Evolutionary conservation across 2,888 invertebrate species (phyloP), one percentile per base, ranked within the genome.

Genomic region (Coremacera marginata): DNA sequence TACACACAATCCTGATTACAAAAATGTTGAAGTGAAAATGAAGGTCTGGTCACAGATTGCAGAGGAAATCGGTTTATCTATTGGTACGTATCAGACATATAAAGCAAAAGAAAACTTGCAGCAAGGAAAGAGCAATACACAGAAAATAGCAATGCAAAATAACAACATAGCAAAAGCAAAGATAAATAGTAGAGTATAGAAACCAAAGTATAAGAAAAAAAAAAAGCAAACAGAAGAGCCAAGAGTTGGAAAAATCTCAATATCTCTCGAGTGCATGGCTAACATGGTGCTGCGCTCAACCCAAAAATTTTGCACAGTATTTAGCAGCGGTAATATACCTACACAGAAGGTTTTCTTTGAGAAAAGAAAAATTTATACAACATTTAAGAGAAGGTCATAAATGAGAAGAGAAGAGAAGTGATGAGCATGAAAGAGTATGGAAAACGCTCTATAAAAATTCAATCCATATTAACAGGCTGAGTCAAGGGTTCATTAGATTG

Each of bases 1-100:
- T 78, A 88, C 88, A 57, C 87, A 88, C 79, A 88, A 89, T 85
- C 88, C 89, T 37, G 88, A 89, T 81, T 89, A 89, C 80, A 89
- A 89, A 82, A 89, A 89, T 81, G 86, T 88, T 78, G 86, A 89
- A 82, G 86, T 86, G 78, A 89, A 89, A 84, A 83, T 87, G 82
- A 87, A 86, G 80, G 87, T 89, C 75, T 89, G 89, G 89, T 83
- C 83, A 31, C 86, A 86, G 82, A 88, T 89, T 78, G 88, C 89
- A 52, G 85, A 87, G 70, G 89, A 89, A 82, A 86, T 89, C 82
- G 89, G 89, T 75, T 81, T 89, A 79, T 88, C 89, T 78, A 86
- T 89, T 78, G 89, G 89, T 89, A 88, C 83, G 86, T 84, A 77
- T 62, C 65, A 65, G 57, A 78, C 62, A 14, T 60, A 1, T 27